Evolutionary conservation across 2,888 invertebrate species (phyloP).

Genomic region (Drosophila testacea): DNA sequence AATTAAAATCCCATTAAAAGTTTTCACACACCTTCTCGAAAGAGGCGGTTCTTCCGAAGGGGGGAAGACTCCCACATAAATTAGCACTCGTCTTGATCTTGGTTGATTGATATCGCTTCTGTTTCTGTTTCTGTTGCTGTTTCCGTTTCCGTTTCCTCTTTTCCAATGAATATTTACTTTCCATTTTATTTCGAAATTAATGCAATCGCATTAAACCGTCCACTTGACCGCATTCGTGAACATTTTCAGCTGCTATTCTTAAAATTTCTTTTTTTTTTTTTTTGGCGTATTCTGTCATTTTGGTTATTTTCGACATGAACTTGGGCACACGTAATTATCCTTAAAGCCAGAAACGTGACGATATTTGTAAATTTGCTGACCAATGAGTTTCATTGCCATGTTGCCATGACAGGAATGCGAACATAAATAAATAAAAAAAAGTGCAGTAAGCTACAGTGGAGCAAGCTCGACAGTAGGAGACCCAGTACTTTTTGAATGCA

Average conservation of each 20-base stretch:
- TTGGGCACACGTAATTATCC: slow-evolving; percentile 64
- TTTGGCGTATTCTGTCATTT: slow-evolving; percentile 29
- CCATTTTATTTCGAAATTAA: slow-evolving; percentile 11
- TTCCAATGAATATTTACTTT: slow-evolving; percentile 28
- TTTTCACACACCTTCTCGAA: slow-evolving; percentile 65
- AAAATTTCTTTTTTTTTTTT: slow-evolving; percentile 38
- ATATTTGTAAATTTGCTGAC: slow-evolving; percentile 68
- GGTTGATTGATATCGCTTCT: slow-evolving; percentile 31
- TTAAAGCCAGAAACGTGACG: slow-evolving; percentile 72
- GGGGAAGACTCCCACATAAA: slow-evolving; percentile 70
- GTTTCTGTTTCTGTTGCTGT: slow-evolving; percentile 51
- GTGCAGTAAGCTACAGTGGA: too few relatives aligned
- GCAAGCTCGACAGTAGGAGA: too few relatives aligned
- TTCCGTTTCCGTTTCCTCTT: slow-evolving; percentile 9
- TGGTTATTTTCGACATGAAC: slow-evolving; percentile 11
- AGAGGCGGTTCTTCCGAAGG: slow-evolving; percentile 8
- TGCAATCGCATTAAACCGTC: slow-evolving; percentile 6
- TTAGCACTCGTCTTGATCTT: slow-evolving; percentile 48
- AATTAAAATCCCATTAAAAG: slow-evolving; percentile 82
- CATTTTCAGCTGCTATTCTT: slow-evolving; percentile 43
- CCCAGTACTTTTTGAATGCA: too few relatives aligned
- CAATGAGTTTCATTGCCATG: slow-evolving; percentile 57
- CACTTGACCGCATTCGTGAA: slow-evolving; percentile 50
- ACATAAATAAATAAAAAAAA: slow-evolving; percentile 41
- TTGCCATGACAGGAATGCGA: slow-evolving; percentile 56